Evolutionary conservation across 2,888 invertebrate species (phyloP).

Genomic region (Sminthurinus aureus): DNA sequence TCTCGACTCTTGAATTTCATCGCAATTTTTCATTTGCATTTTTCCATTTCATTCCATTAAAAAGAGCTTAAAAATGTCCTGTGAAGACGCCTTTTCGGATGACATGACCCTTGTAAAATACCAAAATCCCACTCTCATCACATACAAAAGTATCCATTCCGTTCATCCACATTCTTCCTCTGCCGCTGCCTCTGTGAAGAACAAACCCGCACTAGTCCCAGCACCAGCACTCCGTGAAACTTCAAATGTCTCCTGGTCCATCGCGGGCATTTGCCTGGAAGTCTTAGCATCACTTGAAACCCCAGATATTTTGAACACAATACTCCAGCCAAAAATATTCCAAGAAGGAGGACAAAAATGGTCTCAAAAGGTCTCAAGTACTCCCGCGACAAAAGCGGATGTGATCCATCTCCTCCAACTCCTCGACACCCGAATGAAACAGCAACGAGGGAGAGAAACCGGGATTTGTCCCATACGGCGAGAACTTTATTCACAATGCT

Average conservation of each 20-base stretch:
- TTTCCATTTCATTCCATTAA: too few relatives aligned
- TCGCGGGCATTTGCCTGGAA: conserved; percentile 18
- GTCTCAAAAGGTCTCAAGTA: conserved; percentile 80
- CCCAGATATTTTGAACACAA: conserved; percentile 18
- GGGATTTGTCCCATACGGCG: conserved; percentile 94
- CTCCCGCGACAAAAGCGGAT: conserved; percentile 93
- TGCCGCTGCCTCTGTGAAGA: background rate
- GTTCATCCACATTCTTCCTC: background rate
- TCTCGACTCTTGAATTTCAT: too few relatives aligned
- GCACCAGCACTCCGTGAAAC: background rate
- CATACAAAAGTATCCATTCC: background rate
- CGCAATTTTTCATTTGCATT: too few relatives aligned
- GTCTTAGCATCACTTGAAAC: conserved; percentile 16
- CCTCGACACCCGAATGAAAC: conserved; percentile 86
- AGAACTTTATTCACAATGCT: conserved; percentile 94
- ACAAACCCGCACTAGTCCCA: too few relatives aligned
- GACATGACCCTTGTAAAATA: conserved; percentile 15
- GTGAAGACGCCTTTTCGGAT: background rate
- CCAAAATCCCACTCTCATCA: conserved; percentile 11
- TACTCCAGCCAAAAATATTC: conserved; percentile 27
- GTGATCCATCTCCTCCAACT: conserved; percentile 96
- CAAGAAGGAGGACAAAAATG: conserved; percentile 17
- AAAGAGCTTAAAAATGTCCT: conserved; percentile 1
- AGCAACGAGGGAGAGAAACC: conserved; percentile 92
- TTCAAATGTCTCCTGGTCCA: conserved; percentile 15